Base-by-base conservation (phyloP, 2,797 vertebrate genomes). In the Crenichthys baileyi region DNA sequence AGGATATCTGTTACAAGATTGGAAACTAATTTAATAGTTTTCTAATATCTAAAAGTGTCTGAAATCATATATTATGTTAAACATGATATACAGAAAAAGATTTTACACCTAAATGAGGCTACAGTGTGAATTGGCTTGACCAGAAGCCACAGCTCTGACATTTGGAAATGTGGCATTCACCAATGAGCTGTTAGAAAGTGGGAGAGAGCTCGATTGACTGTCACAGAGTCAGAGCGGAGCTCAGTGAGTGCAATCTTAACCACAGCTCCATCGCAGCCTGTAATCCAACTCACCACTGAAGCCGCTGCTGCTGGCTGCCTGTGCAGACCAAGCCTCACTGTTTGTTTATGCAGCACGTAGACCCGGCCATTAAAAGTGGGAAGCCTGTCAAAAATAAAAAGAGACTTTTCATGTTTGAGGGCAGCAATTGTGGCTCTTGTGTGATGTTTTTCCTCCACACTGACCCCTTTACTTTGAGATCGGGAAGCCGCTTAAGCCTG, bases 351-450 rank as follows among this genome's bases (percentile, higher is more conserved):
- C 93, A 91, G 93, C 92, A 88, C 85, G 72, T 88, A 90, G 93
- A 93, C 86, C 90, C 89, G 39, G 90, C 91, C 92, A 95, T 95
- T 95, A 95, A 92, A 92, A 93, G 90, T 92, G 85, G 94, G 93
- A 94, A 92, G 91, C 81, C 94, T 95, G 94, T 95, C 93, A 94
- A 92, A 92, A 95, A 95, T 93, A 94, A 95, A 96, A 95, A 94
- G 94, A 93, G 94, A 94, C 94, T 95, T 95, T 95, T 96, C 94
- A 94, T 95, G 95, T 96, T 95, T 91, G 93, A 94, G 95, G 93
- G 90, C 93, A 93, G 93, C 94, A 95, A 95, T 95, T 95, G 94
- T 93, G 95, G 94, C 91, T 95, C 90, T 95, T 94, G 94, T 94
- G 95, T 94, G 94, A 95, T 95, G 95, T 95, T 94, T 93, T 91